phyloP scores from a whole-genome alignment of 2,113 vertebrate species.

The Rynchops niger region DNA sequence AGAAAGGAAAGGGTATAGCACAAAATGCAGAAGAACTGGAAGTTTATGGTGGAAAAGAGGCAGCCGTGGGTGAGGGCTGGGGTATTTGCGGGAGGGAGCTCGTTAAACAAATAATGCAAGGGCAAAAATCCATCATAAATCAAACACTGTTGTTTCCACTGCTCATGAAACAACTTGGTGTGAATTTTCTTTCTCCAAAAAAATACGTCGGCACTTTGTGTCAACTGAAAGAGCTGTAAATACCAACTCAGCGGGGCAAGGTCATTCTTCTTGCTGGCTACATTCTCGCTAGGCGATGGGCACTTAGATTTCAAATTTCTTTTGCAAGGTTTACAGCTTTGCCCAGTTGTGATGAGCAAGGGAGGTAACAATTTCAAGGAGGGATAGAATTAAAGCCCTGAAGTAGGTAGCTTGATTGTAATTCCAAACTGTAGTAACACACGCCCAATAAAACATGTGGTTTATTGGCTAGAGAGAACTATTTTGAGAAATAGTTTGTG shows the following conservation, averaged over 20 bases:
- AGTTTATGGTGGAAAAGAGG: background rate
- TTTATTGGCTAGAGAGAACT: background rate
- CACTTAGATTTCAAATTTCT: background rate
- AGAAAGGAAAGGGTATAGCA: background rate
- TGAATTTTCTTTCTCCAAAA: fast-evolving
- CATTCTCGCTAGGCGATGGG: background rate
- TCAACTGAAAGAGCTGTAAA: background rate
- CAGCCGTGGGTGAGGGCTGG: fast-evolving
- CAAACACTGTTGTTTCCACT: background rate
- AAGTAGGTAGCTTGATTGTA: background rate
- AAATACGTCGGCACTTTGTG: background rate
- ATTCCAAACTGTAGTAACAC: background rate
- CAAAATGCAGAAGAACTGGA: background rate
- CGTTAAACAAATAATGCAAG: background rate
- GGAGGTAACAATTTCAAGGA: background rate
- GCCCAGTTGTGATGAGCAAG: background rate
- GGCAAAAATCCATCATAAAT: background rate
- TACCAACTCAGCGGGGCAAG: background rate
- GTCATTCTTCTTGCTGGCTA: background rate
- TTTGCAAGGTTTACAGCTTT: slow-evolving; percentile 5
- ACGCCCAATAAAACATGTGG: background rate
- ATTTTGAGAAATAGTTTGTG: slow-evolving; percentile 30
- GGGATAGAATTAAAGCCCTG: background rate
- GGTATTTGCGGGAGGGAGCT: background rate
- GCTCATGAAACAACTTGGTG: background rate